These are phyloP conservation scores for Fregetta grallaria DNA, from an alignment of 2,113 vertebrate species.

Conservation along the genomic window DNA sequence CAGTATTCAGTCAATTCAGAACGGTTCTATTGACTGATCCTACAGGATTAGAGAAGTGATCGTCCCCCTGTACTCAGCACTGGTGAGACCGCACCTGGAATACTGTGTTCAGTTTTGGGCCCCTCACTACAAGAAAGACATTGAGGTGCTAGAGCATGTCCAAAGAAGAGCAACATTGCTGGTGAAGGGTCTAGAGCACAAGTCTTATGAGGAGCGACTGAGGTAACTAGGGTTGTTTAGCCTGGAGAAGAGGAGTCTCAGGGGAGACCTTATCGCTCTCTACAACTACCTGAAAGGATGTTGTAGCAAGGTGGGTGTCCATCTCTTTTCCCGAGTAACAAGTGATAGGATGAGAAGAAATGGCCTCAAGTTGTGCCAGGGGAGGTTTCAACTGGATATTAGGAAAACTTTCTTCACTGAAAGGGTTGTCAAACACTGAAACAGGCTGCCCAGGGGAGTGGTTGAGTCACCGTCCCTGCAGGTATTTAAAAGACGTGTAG, in stretches of 20 bases:
- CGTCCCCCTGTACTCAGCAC: fast-evolving
- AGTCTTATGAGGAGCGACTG: fast-evolving
- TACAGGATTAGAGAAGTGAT: neutral
- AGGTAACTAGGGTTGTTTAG: neutral
- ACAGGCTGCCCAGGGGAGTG: neutral
- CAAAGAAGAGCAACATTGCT: fast-evolving
- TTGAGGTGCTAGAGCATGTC: neutral
- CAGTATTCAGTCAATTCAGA: neutral
- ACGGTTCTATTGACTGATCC: neutral
- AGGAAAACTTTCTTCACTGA: neutral
- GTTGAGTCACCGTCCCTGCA: neutral
- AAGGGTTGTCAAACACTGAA: neutral
- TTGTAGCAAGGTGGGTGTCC: fast-evolving
- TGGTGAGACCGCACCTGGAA: neutral
- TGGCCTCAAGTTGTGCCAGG: neutral
- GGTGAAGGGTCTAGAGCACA: neutral
- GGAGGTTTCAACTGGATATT: neutral
- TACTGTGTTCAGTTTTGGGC: neutral
- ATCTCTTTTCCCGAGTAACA: neutral
- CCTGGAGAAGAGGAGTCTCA: neutral
- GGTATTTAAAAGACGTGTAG: no score
- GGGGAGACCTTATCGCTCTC: no score
- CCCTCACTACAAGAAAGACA: neutral
- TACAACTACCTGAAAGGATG: neutral
- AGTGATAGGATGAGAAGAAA: neutral